These are phyloP conservation scores for Crotophaga sulcirostris DNA, from an alignment of 2,113 vertebrate genomes.

Conservation along the genomic window DNA sequence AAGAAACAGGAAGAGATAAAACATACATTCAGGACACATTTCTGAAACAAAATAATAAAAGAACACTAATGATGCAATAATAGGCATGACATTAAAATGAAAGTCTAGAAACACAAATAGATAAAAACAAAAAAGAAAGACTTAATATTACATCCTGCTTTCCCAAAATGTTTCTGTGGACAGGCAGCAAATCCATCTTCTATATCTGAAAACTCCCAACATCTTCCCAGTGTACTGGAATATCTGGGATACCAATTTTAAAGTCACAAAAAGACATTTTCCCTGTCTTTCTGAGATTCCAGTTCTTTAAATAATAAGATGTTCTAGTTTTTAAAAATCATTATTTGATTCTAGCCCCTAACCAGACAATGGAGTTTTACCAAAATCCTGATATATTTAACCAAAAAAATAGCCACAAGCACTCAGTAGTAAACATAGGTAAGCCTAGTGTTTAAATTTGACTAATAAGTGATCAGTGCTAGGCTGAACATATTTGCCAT, in stretches of 20 bases:
- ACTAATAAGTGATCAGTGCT: too few relatives aligned
- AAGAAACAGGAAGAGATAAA: not conserved
- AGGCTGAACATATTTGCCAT: too few relatives aligned
- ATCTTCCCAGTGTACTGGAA: not conserved
- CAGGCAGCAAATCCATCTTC: not conserved
- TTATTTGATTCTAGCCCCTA: not conserved
- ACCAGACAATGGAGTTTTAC: not conserved
- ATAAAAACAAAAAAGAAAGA: not conserved
- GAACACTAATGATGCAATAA: not conserved
- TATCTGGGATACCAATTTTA: not conserved
- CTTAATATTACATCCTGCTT: not conserved
- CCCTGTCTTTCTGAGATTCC: not conserved
- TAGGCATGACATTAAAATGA: not conserved
- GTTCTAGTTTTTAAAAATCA: not conserved
- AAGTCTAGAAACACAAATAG: not conserved
- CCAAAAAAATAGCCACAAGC: not conserved
- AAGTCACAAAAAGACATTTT: not conserved
- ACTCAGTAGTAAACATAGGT: not conserved
- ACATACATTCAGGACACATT: rapidly evolving
- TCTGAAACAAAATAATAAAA: not conserved
- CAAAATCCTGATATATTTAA: not conserved
- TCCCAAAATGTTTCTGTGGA: not conserved
- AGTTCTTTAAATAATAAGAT: not conserved
- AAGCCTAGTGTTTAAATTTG: not conserved
- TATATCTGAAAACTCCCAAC: not conserved